Evolutionary conservation across 2,797 vertebrate genomes (phyloP), one percentile per base, ranked within the genome.

Genomic region (Rhynchotus rufescens): DNA sequence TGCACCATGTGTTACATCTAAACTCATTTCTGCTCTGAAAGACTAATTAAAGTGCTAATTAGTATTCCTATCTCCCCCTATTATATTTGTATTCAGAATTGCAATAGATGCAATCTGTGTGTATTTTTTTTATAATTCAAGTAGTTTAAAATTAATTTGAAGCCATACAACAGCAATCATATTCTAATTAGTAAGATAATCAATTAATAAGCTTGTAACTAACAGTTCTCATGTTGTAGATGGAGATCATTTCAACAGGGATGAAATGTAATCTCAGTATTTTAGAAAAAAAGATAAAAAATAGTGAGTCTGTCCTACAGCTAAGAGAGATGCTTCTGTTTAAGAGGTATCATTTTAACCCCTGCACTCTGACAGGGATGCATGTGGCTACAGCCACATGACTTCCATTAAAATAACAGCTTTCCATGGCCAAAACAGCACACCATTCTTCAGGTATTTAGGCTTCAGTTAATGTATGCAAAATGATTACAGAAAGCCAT

Each of bases 181-280:
- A 54, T 28, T 62, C 64, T 94, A 95, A 91, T 96, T 94, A 91
- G 71, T 30, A 79, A 93, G 80, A 83, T 89, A 94, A 93, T 91
- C 68, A 95, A 92, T 95, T 96, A 94, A 96, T 96, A 96, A 96
- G 34, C 36, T 68, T 34, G 47, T 81, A 81, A 89, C 28, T 81
- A 89, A 93, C 52, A 67, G 65, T 91, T 87, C 65, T 95, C 19
- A 23, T 64, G 76, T 61, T 80, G 78, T 64, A 88, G 73, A 90
- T 87, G 61, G 61, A 88, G 54, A 89, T 80, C 56, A 91, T 88
- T 78, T 80, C 38, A 66, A 28, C 66, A n/a, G 32, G 30, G 54
- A 77, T 84, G 67, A 80, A 88, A 51, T 49, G 13, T 32, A 61
- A 52, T 79, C 10, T 54, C 57, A 67, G 22, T 54, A 38, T 84